These are phyloP conservation scores for Fragum sueziense DNA, from an alignment of 2,888 invertebrate genomes.

Conservation along the genomic window DNA sequence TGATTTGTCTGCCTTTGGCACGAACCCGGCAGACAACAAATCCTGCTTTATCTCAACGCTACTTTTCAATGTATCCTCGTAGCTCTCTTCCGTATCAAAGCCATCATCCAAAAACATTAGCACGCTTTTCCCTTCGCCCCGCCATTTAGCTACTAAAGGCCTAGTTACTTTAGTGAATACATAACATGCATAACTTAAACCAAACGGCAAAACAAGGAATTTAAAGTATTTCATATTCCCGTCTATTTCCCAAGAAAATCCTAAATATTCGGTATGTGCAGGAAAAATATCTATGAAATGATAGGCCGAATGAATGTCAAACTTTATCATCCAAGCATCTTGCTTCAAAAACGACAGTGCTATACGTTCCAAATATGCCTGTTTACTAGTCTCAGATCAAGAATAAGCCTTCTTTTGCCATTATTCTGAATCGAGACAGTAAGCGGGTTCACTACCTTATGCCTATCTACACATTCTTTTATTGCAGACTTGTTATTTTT, in stretches of 20 bases:
- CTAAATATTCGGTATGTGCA: too few species aligned
- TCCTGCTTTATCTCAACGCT: not conserved
- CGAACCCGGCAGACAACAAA: slow-evolving; percentile 10
- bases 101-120: slow-evolving; percentile 29
- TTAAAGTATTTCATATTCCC: too few species aligned
- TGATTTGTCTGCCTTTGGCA: slow-evolving; percentile 19
- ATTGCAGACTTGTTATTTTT: slow-evolving; percentile 25
- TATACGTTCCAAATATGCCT: not conserved
- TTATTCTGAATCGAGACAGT: slow-evolving; percentile 20
- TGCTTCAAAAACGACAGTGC: slow-evolving; percentile 9
- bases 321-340: slow-evolving; percentile 1
- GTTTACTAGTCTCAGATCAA: slow-evolving; percentile 14
- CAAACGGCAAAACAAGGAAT: slow-evolving; percentile 35
- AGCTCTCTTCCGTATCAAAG: not conserved
- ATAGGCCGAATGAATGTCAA: slow-evolving; percentile 22
- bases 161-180: slow-evolving; percentile 19
- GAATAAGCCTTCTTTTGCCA: slow-evolving; percentile 25
- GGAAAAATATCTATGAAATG: slow-evolving; percentile 8
- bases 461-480: not conserved
- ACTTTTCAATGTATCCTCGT: not conserved
- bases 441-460: slow-evolving; percentile 9
- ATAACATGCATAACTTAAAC: slow-evolving; percentile 14
- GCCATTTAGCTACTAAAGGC: slow-evolving; percentile 21
- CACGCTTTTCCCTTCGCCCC: slow-evolving; percentile 19
- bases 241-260: too few species aligned